A percentile compares a stretch with the other conserved stretches of the same genome.
Evolutionary conservation across 2,797 vertebrate species (phyloP).

Genomic region (Chiloscyllium punctatum): DNA sequence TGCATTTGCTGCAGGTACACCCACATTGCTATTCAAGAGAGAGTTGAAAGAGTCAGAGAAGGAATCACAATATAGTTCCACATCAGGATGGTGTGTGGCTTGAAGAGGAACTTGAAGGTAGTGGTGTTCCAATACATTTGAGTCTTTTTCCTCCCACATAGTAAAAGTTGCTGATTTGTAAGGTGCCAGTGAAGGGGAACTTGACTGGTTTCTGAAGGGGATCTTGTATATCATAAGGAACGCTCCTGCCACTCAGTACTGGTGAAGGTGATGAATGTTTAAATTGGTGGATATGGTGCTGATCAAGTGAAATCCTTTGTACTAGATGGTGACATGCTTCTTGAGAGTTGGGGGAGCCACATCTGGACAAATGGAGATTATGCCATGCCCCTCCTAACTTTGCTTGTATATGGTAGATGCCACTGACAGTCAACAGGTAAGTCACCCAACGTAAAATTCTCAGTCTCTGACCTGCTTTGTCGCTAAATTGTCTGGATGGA

Average conservation of each 20-base stretch:
- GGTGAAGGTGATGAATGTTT: background rate
- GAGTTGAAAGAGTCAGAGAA: background rate
- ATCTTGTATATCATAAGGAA: background rate
- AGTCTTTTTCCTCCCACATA: background rate
- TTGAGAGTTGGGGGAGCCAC: background rate
- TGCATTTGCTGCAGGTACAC: background rate
- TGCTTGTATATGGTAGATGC: background rate
- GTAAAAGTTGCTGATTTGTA: background rate
- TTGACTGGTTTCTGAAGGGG: background rate
- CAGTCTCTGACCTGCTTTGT: too few relatives aligned
- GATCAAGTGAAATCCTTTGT: background rate
- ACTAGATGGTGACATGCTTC: background rate
- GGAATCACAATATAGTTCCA: background rate
- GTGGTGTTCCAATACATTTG: background rate
- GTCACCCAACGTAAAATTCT: background rate
- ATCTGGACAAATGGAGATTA: background rate
- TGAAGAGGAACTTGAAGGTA: background rate
- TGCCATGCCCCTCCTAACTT: background rate
- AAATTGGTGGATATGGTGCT: background rate
- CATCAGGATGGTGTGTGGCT: background rate
- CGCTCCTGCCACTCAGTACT: too few relatives aligned
- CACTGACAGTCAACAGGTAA: background rate
- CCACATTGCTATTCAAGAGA: background rate
- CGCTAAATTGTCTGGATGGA: background rate
- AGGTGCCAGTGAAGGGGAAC: background rate